phyloP scores from a whole-genome alignment of 92 coral and sea anemone species.

The Palythoa heliodiscus region DNA sequence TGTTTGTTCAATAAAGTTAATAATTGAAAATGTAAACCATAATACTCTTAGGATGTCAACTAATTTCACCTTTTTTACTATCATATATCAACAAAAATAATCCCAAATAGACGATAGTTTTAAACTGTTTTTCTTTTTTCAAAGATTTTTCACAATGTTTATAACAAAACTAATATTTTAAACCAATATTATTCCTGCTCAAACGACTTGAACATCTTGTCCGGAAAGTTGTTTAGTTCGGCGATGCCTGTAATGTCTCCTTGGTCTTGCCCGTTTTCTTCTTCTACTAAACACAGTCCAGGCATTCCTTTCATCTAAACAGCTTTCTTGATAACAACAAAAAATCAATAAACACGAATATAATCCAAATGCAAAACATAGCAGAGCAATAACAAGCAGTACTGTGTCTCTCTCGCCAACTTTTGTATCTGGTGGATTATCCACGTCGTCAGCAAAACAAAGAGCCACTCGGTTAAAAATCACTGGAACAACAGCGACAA shows the following conservation, averaged over 20 bases:
- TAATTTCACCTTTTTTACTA: too few species aligned
- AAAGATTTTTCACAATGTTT: too few species aligned
- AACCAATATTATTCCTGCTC: background rate
- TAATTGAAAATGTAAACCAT: too few species aligned
- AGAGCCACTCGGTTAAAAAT: background rate
- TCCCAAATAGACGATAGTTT: too few species aligned
- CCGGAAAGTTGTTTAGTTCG: background rate
- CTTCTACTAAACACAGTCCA: background rate
- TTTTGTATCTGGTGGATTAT: background rate
- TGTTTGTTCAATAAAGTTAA: too few species aligned
- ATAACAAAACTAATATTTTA: background rate
- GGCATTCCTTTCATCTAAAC: background rate
- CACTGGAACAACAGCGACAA: background rate
- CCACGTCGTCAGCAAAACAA: slow-evolving; percentile 3
- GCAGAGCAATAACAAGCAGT: slow-evolving; percentile 1
- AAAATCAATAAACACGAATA: slow-evolving; percentile 7
- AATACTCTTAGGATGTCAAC: too few species aligned
- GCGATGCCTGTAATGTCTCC: background rate
- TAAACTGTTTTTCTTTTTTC: too few species aligned
- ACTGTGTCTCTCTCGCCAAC: background rate
- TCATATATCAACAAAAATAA: too few species aligned
- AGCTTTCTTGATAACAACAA: slow-evolving; percentile 30
- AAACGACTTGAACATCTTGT: background rate
- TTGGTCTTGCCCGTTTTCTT: background rate
- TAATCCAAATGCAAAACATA: background rate